Base-by-base conservation (phyloP, 2,113 vertebrate species). In the Symphodus melops region DNA sequence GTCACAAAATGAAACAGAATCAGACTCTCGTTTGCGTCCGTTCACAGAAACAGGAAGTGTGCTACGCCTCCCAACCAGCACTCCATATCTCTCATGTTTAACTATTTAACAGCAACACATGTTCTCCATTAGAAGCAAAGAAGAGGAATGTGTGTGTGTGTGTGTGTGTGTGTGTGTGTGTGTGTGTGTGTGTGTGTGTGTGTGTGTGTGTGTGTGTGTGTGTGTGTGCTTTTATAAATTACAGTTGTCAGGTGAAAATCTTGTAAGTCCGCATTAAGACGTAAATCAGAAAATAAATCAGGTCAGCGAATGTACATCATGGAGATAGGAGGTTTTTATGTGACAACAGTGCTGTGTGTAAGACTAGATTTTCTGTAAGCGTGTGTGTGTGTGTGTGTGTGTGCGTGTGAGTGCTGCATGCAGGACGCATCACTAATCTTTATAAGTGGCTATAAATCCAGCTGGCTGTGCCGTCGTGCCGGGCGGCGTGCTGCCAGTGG, bases 361-460 rank as follows among this genome's bases (percentile, higher is more conserved):
- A 55, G 42, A 33, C 58, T 61, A 28, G 67, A 16, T 63, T 20
- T 58, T 20, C 4, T 5, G 7, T 66, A 36, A 46, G 49, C 14
- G 67, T 16, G 8, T 57, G 49, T 57, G 65, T 66, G 48, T 46
- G 49, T 17, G 67, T 16, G 8, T 57, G 55, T 61, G 66, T 42
- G 72, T 51, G 60, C 25, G 48, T 55, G 57, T 23, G 64, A 58
- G 65, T 12, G 68, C 58, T 65, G 75, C 64, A 84, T 71, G 84
- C 74, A 55, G 52, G 76, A 85, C 20, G 84, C 82, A 72, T 83
- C 82, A 62, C 84, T 91, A 86, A 88, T 91, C 89, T 84, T 77
- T 83, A 86, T 81, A 85, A 89, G 89, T 86, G 85, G 81, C 81
- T 56, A 84, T 88, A 91, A 91, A 89, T 89, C 79, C 77, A 72